Conservation (phyloP, 2,888 invertebrate genomes). For the Watsonalla cultraria region DNA sequence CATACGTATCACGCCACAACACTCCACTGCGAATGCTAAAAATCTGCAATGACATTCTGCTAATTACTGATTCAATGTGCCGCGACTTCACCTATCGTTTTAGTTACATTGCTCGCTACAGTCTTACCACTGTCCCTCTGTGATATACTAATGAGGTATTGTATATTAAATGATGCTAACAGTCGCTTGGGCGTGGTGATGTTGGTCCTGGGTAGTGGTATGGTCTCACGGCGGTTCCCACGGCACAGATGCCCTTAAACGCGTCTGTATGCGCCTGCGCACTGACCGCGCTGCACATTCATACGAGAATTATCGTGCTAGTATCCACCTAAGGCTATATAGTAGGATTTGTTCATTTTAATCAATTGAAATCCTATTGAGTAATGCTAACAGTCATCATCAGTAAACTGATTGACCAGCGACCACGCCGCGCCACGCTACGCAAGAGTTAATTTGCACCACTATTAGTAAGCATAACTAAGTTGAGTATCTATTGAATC, state of each 20-base stretch:
- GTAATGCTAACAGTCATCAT: background rate
- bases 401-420: background rate
- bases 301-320: slow-evolving; percentile 11
- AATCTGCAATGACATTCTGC: slow-evolving; percentile 43
- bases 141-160: background rate
- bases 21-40: slow-evolving; percentile 40
- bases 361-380: background rate
- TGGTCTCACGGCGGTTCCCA: slow-evolving; percentile 52
- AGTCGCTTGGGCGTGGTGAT: slow-evolving; percentile 4
- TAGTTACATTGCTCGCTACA: slow-evolving; percentile 11
- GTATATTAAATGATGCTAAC: background rate
- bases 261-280: slow-evolving; percentile 28
- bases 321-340: background rate
- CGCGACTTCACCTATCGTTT: background rate
- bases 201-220: slow-evolving; percentile 22
- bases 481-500: no score
- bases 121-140: background rate
- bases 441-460: no score
- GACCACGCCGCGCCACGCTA: no score
- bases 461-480: no score
- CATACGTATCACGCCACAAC: slow-evolving; percentile 42
- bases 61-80: slow-evolving; percentile 23
- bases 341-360: background rate
- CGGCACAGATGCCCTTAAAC: slow-evolving; percentile 67
- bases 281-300: slow-evolving; percentile 14